A percentile compares a stretch with the other conserved stretches of the same genome.
Evolutionary conservation across 2,113 vertebrate species (phyloP).

Genomic region (Solea solea): DNA sequence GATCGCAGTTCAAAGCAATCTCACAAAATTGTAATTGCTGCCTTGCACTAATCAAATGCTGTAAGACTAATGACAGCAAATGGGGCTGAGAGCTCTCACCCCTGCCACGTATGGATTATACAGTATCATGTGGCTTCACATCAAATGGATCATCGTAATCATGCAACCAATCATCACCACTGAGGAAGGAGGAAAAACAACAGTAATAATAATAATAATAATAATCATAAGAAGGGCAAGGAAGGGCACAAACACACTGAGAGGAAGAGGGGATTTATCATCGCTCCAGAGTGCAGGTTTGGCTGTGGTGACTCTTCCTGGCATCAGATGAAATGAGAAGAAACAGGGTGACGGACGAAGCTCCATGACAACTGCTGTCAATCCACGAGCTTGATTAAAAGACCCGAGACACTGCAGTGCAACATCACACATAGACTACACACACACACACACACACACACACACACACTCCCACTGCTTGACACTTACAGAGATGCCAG

Average conservation of each 20-base stretch:
- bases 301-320: constrained; percentile 26
- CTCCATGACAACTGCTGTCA: constrained; percentile 59
- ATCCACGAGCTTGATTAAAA: constrained; percentile 45
- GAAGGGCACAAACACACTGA: constrained; percentile 6
- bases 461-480: constrained; percentile 41
- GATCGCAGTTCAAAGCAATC: constrained; percentile 38
- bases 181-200: neutral
- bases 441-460: constrained; percentile 41
- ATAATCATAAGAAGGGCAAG: constrained; percentile 30
- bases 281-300: constrained; percentile 30
- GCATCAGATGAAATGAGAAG: constrained; percentile 30
- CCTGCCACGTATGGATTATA: constrained; percentile 53
- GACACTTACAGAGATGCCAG: constrained; percentile 34
- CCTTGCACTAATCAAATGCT: constrained; percentile 39
- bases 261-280: constrained; percentile 2
- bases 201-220: constrained; percentile 8
- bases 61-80: constrained; percentile 51
- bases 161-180: constrained; percentile 30
- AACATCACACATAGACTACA: constrained; percentile 33
- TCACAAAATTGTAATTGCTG: constrained; percentile 40
- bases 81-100: constrained; percentile 26
- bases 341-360: constrained; percentile 46
- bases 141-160: constrained; percentile 47
- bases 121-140: constrained; percentile 26
- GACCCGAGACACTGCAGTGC: constrained; percentile 28